Base-by-base conservation (phyloP, 37 sponge, comb jelly and placozoan genomes). In the Halichondria panicea region DNA sequence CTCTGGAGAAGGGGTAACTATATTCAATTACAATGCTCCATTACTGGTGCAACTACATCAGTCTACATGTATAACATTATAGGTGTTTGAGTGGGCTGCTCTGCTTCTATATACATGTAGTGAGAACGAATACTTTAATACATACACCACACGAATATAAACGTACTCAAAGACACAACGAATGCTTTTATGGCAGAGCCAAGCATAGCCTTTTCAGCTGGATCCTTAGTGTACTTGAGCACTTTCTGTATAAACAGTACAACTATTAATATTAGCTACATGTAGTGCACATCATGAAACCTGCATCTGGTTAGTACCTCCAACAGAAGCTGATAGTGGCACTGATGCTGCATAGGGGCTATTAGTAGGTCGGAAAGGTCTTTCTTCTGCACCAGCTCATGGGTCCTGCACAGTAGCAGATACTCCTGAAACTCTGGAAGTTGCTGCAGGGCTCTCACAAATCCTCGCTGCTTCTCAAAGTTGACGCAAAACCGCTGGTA, bases 401-500 rank as follows among this genome's bases (percentile, higher is more conserved):
- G 58, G 36, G 37, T 34, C 34, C 75, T 32, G 32, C 84, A 83
- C 36, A 83, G 58, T 34, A 42, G n/a, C 15, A 74, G 41, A 44
- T 81, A 81, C 28, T 74, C 76, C 40, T 66, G 43, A 37, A 72
- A 83, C 31, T 66, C 66, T 19, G 68, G 76, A 5, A 67, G 44
- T 22, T 66, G 55, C 62, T 75, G 68, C 48, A 83, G 66, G 9
- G 68, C 66, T 27, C 71, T 58, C 1, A 83, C 40, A 31, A 59
- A 75, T 7, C 84, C 76, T 57, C 76, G 39, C 61, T 83, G 68
- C 28, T 83, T 66, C 70, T 83, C 84, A 67, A 60, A 68, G 56
- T 83, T 83, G 44, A 75, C 75, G 58, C 84, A 83, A 66, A 83
- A 83, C 30, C 70, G 24, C 70, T 83, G 75, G 70, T 83, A 83